Evolutionary conservation across 2,888 invertebrate species (phyloP).

Genomic region (Ornithoptera alexandrae): DNA sequence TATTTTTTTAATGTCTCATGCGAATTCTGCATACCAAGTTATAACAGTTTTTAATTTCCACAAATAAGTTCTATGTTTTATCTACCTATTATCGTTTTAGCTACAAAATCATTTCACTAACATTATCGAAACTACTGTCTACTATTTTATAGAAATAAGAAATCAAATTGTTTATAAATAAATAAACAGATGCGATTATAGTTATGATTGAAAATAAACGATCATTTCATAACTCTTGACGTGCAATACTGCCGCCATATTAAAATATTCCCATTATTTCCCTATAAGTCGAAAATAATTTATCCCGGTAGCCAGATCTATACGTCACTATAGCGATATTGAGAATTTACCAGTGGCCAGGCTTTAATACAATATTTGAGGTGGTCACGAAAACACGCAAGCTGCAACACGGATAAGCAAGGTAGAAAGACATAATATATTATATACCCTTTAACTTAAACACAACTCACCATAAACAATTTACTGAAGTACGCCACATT

Average conservation of each 20-base stretch:
- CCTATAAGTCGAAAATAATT: slow-evolving; percentile 63
- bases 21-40: too few species aligned
- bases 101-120: not conserved
- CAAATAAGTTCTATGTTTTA: too few species aligned
- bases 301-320: slow-evolving; percentile 42
- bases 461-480: not conserved
- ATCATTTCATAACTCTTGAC: slow-evolving; percentile 28
- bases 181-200: not conserved
- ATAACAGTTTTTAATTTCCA: too few species aligned
- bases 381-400: slow-evolving; percentile 29
- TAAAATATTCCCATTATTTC: slow-evolving; percentile 51
- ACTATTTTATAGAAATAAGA: not conserved
- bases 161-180: not conserved
- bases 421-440: slow-evolving; percentile 14
- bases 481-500: not conserved
- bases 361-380: slow-evolving; percentile 25
- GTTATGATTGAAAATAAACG: slow-evolving; percentile 15
- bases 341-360: slow-evolving; percentile 17
- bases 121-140: not conserved
- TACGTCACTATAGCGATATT: slow-evolving; percentile 44
- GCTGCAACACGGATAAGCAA: slow-evolving; percentile 11
- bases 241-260: slow-evolving; percentile 44
- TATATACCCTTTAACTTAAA: not conserved
- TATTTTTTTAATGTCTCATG: too few species aligned
- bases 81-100: not conserved